These are phyloP conservation scores for Syrista parreyssii DNA, from an alignment of 2,888 invertebrate genomes.

Conservation along the genomic window DNA sequence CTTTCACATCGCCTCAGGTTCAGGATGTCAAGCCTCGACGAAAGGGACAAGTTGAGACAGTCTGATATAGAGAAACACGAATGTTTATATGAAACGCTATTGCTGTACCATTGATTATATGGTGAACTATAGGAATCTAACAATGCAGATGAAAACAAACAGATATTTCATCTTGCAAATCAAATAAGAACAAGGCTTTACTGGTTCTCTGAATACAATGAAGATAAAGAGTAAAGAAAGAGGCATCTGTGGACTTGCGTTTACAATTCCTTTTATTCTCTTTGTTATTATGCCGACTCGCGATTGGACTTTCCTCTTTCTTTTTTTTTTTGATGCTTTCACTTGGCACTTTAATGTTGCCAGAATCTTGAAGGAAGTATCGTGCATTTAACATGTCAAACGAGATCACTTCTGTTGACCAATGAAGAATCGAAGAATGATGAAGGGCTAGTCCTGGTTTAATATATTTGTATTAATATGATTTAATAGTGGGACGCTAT, in stretches of 20 bases:
- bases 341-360: background rate
- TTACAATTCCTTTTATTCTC: background rate
- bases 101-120: background rate
- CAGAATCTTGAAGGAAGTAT: background rate
- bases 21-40: conserved; percentile 68
- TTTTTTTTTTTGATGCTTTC: background rate
- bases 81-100: background rate
- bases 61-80: conserved; percentile 65
- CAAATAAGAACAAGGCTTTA: background rate
- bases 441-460: background rate
- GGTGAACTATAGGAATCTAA: background rate
- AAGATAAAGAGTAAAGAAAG: background rate
- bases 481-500: background rate
- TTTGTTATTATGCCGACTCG: background rate
- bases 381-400: background rate
- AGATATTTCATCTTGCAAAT: background rate
- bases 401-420: background rate
- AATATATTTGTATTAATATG: background rate
- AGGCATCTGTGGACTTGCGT: background rate
- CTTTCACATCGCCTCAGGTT: conserved; percentile 76
- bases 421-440: background rate
- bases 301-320: background rate
- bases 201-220: background rate
- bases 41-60: conserved; percentile 73
- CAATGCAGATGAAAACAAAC: background rate